A percentile compares a stretch with the other conserved stretches of the same genome.
Conservation (phyloP, 2,797 vertebrate species). For the Periophthalmus magnuspinnatus region DNA sequence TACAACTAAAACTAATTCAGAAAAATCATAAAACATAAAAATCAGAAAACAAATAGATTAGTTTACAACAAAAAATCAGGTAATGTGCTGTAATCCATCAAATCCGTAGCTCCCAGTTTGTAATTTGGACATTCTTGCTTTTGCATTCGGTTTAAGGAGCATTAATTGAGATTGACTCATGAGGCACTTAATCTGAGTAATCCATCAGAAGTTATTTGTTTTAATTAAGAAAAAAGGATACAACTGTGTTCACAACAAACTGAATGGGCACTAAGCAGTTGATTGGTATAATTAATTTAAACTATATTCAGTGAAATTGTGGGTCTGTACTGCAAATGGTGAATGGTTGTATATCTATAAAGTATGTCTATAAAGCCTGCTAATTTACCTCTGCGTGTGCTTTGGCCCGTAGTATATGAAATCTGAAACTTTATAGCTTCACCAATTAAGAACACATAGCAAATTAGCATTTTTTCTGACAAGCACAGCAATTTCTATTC, state of each 20-base stretch:
- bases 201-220: conserved; percentile 1
- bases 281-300: neutral
- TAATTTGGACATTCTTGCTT: neutral
- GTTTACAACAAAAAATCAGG: neutral
- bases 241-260: neutral
- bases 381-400: neutral
- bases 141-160: neutral
- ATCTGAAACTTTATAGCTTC: neutral
- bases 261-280: neutral
- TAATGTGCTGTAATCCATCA: neutral
- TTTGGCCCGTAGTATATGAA: neutral
- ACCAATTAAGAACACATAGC: neutral
- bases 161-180: conserved; percentile 5
- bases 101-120: neutral
- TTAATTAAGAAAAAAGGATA: conserved; percentile 8
- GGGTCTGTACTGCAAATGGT: neutral
- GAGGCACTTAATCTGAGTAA: conserved; percentile 9
- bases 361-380: neutral
- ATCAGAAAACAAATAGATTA: neutral
- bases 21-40: neutral
- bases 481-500: neutral
- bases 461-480: neutral
- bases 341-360: neutral
- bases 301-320: neutral
- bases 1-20: neutral